phyloP scores from a whole-genome alignment of 2,888 invertebrate genomes.

The Patella ulyssiponensis region DNA sequence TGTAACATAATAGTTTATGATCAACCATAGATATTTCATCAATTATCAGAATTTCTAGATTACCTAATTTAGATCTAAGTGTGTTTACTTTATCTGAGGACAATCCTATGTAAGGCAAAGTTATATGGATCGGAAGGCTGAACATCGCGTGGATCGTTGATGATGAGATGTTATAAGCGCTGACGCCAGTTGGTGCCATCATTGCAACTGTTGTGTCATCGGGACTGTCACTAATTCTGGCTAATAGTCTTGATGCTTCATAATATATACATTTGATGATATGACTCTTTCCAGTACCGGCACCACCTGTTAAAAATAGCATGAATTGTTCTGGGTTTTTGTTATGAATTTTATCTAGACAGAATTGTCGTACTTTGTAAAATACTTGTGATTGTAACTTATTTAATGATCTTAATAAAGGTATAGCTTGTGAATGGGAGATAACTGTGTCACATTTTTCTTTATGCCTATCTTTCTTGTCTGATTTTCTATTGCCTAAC shows the following conservation, averaged over 20 bases:
- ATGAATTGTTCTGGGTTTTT: conserved; percentile 4
- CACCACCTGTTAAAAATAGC: conserved; percentile 27
- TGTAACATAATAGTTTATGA: conserved; percentile 13
- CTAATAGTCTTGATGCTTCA: conserved; percentile 20
- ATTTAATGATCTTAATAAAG: conserved; percentile 20
- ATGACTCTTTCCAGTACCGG: conserved; percentile 22
- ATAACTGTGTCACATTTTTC: neutral
- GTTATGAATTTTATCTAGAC: conserved; percentile 11
- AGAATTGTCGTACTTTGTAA: conserved; percentile 28
- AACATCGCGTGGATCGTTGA: neutral
- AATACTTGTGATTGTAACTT: conserved; percentile 24
- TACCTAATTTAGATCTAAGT: conserved; percentile 16
- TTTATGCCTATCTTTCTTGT: neutral
- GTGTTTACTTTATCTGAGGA: neutral
- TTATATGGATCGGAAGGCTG: neutral
- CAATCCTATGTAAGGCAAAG: neutral
- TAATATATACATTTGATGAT: conserved; percentile 23
- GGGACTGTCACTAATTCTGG: neutral
- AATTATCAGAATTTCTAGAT: conserved; percentile 23
- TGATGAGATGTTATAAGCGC: conserved; percentile 20
- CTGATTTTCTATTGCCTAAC: neutral
- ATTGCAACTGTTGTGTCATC: conserved; percentile 22
- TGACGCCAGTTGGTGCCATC: neutral
- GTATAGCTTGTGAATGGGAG: neutral
- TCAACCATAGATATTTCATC: conserved; percentile 28